Evolutionary conservation across 2,113 vertebrate genomes (phyloP).

Genomic region (Rafetus swinhoei): DNA sequence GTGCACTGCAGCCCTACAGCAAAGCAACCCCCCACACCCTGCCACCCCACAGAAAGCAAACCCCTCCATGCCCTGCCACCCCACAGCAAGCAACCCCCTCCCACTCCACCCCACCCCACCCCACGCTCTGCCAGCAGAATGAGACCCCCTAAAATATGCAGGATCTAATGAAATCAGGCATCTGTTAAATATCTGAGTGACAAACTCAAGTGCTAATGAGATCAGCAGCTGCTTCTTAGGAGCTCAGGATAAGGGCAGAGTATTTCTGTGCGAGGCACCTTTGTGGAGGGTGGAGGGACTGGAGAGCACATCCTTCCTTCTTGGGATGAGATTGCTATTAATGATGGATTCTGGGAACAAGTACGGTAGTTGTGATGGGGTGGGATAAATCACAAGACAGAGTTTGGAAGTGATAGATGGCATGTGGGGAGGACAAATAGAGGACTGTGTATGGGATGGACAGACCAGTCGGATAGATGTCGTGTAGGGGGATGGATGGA

Average conservation of each 20-base stretch:
- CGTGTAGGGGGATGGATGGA: neutral
- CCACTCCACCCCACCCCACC: neutral
- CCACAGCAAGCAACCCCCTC: too few relatives aligned
- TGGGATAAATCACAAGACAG: neutral
- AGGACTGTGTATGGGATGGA: neutral
- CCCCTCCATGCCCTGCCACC: too few relatives aligned
- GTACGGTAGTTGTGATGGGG: neutral
- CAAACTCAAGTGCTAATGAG: neutral
- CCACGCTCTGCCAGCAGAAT: neutral
- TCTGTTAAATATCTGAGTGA: neutral
- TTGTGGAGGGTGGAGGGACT: neutral
- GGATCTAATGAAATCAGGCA: neutral
- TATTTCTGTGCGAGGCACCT: neutral
- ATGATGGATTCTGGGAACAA: neutral
- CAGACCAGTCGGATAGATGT: neutral
- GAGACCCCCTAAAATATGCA: neutral
- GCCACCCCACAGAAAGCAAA: too few relatives aligned
- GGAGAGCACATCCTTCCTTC: neutral
- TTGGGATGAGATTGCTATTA: neutral
- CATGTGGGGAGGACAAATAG: neutral
- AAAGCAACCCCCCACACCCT: too few relatives aligned
- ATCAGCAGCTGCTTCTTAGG: neutral
- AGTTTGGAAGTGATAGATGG: neutral
- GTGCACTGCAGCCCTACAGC: too few relatives aligned
- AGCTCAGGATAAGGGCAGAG: neutral